Conservation (phyloP, 1,140 invertebrate species). For the Acyrthosiphon pisum region DNA sequence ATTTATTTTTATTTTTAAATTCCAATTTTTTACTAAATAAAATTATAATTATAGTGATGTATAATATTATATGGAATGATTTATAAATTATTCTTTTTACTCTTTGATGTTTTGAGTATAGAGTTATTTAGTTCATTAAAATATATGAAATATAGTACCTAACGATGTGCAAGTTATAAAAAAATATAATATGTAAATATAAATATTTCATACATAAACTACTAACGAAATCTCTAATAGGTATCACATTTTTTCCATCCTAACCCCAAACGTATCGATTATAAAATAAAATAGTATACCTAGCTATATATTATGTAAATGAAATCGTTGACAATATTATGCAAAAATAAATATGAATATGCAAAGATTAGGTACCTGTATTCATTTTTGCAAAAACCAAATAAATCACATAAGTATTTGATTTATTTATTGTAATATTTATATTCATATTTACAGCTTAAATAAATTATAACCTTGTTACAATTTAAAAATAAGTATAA, state of each 20-base stretch:
- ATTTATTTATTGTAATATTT: background rate
- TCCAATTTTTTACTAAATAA: background rate
- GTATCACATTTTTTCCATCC: background rate
- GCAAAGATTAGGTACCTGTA: background rate
- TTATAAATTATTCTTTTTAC: background rate
- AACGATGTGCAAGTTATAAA: background rate
- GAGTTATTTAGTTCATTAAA: background rate
- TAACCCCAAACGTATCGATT: background rate
- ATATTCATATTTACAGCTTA: background rate
- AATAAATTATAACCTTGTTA: background rate
- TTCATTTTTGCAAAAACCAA: background rate
- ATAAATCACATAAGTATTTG: background rate
- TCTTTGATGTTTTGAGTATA: background rate
- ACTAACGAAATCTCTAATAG: background rate
- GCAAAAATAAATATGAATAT: background rate
- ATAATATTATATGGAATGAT: background rate
- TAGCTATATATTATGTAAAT: background rate
- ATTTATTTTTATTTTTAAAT: no score
- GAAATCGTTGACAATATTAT: background rate
- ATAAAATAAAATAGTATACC: background rate
- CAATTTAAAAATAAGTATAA: background rate
- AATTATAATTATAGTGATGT: background rate
- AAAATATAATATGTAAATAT: background rate
- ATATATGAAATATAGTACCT: background rate
- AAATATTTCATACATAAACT: background rate